Conservation (phyloP, 2,113 vertebrate genomes). For the Madoqua kirkii region DNA sequence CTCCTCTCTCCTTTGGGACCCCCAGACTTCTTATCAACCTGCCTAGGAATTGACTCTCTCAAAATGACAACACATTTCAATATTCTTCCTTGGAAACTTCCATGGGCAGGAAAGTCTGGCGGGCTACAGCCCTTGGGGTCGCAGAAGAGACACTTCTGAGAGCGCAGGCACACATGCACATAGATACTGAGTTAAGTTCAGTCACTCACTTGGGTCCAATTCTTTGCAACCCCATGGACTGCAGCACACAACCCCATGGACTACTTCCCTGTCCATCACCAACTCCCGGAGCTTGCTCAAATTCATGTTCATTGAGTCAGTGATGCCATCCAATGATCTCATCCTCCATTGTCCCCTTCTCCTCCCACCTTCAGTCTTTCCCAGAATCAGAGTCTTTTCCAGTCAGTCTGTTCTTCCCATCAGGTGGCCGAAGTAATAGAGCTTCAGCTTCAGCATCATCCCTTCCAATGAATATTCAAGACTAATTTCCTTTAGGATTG, state of each 20-base stretch:
- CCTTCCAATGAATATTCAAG: background rate
- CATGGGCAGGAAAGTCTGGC: background rate
- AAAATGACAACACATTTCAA: background rate
- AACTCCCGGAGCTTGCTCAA: background rate
- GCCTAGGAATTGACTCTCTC: background rate
- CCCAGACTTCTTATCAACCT: background rate
- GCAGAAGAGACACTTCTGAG: background rate
- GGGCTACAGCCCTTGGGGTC: background rate
- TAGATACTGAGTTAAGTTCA: background rate
- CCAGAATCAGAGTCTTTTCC: background rate
- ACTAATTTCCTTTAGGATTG: background rate
- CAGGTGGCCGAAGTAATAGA: background rate
- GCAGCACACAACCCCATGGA: too few relatives aligned
- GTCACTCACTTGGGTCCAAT: accelerated
- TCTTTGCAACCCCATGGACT: background rate
- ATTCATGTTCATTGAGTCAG: background rate
- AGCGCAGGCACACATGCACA: background rate
- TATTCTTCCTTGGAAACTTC: background rate
- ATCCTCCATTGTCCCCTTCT: background rate
- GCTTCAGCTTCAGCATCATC: background rate
- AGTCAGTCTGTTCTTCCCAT: background rate
- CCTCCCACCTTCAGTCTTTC: background rate
- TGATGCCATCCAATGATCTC: background rate
- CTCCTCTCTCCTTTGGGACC: background rate
- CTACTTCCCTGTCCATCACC: background rate